A percentile compares a stretch with the other conserved stretches of the same genome.
Evolutionary conservation across 2,888 invertebrate species (phyloP).

Genomic region (Drosophila mimetica): DNA sequence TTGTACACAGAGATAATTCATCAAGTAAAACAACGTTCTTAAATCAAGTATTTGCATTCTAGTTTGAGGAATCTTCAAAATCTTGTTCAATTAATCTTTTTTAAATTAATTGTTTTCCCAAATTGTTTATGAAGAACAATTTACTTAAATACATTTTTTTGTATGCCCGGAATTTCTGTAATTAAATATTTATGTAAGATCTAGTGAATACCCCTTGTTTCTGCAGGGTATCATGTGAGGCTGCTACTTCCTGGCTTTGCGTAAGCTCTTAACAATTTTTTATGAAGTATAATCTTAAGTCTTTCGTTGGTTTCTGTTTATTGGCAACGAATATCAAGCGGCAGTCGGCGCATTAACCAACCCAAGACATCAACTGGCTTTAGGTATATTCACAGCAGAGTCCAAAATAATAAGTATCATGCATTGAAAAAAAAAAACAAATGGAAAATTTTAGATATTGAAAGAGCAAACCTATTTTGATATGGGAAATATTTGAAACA

Average conservation of each 20-base stretch:
- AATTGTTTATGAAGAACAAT: too few relatives aligned
- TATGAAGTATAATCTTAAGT: conserved; percentile 15
- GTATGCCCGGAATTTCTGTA: too few relatives aligned
- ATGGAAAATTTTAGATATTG: too few relatives aligned
- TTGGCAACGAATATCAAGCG: conserved; percentile 36
- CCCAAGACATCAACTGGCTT: conserved; percentile 1
- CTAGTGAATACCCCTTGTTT: neutral
- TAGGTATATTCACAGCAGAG: neutral
- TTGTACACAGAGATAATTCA: too few relatives aligned
- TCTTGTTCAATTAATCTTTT: too few relatives aligned
- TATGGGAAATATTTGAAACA: too few relatives aligned
- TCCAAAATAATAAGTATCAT: neutral
- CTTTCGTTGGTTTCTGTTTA: conserved; percentile 21
- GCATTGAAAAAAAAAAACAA: too few relatives aligned
- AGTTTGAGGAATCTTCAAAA: too few relatives aligned
- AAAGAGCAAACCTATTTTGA: neutral
- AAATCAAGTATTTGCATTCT: too few relatives aligned
- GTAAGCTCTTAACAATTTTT: conserved; percentile 17
- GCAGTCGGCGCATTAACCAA: conserved; percentile 29
- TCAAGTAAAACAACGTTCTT: too few relatives aligned
- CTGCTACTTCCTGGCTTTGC: conserved; percentile 6
- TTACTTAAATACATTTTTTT: too few relatives aligned
- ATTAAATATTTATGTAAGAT: neutral
- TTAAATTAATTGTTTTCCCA: too few relatives aligned
- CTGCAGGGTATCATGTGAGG: neutral